phyloP scores from a whole-genome alignment of 2,888 invertebrate genomes.

The Junonia oenone region DNA sequence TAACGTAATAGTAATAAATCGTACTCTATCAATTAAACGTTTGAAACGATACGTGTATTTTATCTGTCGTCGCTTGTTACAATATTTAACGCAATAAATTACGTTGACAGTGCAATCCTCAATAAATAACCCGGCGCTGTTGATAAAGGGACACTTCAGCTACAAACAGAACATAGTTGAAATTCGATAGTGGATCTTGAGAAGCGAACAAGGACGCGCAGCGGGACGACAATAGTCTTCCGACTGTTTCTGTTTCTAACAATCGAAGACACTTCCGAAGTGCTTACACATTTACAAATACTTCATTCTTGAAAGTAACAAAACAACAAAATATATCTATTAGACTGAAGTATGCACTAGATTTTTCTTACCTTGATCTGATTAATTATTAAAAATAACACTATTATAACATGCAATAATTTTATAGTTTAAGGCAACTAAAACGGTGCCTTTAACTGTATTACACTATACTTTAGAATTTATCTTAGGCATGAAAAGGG shows the following conservation, averaged over 20 bases:
- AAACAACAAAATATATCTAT: too few species aligned
- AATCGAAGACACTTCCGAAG: constrained; percentile 27
- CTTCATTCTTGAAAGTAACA: neutral
- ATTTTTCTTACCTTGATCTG: too few species aligned
- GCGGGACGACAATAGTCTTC: constrained; percentile 35
- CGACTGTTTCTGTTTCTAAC: constrained; percentile 29
- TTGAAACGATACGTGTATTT: neutral
- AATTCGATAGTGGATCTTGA: constrained; percentile 67
- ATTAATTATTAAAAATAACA: neutral
- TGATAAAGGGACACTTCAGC: constrained; percentile 55
- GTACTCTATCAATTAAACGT: neutral
- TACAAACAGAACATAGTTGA: constrained; percentile 63
- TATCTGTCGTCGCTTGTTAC: neutral
- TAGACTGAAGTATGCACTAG: too few species aligned
- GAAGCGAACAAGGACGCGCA: constrained; percentile 53
- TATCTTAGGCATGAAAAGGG: constrained; percentile 12
- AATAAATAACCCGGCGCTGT: constrained; percentile 55
- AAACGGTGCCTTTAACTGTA: neutral
- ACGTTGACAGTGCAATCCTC: constrained; percentile 35
- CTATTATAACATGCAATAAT: neutral
- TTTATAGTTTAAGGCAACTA: neutral
- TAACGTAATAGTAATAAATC: neutral
- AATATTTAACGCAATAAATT: constrained; percentile 7
- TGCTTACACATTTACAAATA: constrained; percentile 1
- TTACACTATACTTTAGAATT: neutral